Base-by-base conservation (phyloP, 1,140 invertebrate genomes). In the Aradophagus sp. region DNA sequence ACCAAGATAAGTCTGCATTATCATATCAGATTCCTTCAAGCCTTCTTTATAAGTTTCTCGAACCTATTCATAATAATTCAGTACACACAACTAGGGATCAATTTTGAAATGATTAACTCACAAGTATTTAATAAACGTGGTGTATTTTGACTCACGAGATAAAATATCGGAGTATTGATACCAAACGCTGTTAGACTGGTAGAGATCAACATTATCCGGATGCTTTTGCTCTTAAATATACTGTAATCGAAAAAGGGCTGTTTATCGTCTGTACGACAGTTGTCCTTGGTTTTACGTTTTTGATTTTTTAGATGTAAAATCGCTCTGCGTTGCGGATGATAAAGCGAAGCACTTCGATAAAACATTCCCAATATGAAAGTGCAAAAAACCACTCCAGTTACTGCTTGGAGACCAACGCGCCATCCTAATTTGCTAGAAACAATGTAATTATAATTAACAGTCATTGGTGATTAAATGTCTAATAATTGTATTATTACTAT, bases 261-360 rank as follows among this genome's bases (percentile, higher is more conserved):
- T 59, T 91, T 89, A 58, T 95, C 93, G 53, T 94, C 92, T 1
- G 87, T 79, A 69, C 90, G 90, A 74, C 90, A 92, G 67, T 91
- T 92, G 73, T 93, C 91, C 75, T 92, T 92, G 80, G 92, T 90
- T 80, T 95, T 95, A 39, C 93, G 87, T 77, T 95, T 94, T 82
- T 96, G 94, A 79, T 94, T 95, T 81, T 97, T 97, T 48, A 97
- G 89, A 79, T 96, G 94, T 11, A 96, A 86, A 69, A 97, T 96
- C 17, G 95, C 94, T 34, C 95, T 88, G 56, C 95, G 81, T 78
- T 96, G 94, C 0, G 94, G 95, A 83, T 97, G 95, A 77, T 97
- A 97, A 0, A 97, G 86, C 0, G 94, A 95, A 0, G 94, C 94
- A 5, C 94, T 95, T 11, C 95, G 89, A 80, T 96, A 96, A 84